Percentiles rank a stretch among this genome's conserved stretches.
Evolutionary conservation across 1,140 invertebrate species (phyloP).

Genomic region (Drosophila mojavensis): DNA sequence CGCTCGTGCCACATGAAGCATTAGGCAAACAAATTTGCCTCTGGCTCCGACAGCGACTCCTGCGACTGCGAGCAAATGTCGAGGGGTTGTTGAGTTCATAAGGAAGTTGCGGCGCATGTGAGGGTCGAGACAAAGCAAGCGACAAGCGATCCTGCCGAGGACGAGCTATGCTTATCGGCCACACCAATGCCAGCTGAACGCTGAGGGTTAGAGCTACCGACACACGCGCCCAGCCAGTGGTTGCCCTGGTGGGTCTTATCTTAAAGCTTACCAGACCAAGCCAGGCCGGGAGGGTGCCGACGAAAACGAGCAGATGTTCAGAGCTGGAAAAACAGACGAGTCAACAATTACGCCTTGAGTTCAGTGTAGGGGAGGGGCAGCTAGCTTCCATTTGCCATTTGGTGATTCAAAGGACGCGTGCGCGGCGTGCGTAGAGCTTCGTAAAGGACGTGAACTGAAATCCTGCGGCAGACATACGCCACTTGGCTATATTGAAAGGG

Average conservation of each 20-base stretch:
- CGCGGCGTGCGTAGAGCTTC: slow-evolving; percentile 35
- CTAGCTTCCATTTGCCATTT: slow-evolving; percentile 4
- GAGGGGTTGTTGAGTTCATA: slow-evolving; percentile 46
- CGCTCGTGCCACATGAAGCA: slow-evolving; percentile 57
- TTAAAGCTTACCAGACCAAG: slow-evolving; percentile 56
- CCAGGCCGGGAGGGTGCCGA: slow-evolving; percentile 38
- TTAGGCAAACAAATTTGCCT: slow-evolving; percentile 9
- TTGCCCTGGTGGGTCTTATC: slow-evolving; percentile 54
- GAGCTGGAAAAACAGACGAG: slow-evolving; percentile 28
- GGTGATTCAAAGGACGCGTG: slow-evolving; percentile 39
- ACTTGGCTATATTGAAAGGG: not conserved
- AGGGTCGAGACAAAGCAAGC: slow-evolving; percentile 58
- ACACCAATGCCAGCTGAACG: slow-evolving; percentile 51
- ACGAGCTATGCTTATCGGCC: slow-evolving; percentile 61
- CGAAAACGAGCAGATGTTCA: slow-evolving; percentile 72
- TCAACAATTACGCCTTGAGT: slow-evolving; percentile 47
- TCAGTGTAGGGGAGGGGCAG: not conserved
- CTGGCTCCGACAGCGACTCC: not conserved
- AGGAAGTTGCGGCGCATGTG: slow-evolving; percentile 59
- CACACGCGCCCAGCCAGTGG: slow-evolving; percentile 23
- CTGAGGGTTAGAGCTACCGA: slow-evolving; percentile 56
- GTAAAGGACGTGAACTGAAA: not conserved
- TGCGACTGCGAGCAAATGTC: not conserved
- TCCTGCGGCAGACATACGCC: not conserved
- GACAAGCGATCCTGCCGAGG: slow-evolving; percentile 45